A percentile compares a stretch with the other conserved stretches of the same genome.
These are phyloP conservation scores for Gasterosteus aculeatus DNA, from an alignment of 2,113 vertebrate species.

Conservation along the genomic window DNA sequence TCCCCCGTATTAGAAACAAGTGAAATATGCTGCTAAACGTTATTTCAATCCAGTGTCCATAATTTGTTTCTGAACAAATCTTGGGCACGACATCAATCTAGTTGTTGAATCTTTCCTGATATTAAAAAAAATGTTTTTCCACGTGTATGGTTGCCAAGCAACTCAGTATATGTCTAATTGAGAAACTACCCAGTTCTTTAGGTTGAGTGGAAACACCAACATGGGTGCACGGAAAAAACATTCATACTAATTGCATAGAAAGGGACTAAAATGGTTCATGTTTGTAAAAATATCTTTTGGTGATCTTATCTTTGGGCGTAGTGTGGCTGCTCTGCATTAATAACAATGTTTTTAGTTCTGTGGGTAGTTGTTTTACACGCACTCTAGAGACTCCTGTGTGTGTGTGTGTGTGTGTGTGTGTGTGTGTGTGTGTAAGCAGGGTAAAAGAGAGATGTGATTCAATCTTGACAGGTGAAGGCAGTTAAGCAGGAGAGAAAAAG, in stretches of 20 bases:
- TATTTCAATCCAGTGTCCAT: background rate
- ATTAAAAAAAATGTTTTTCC: too few species aligned
- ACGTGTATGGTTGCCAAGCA: too few species aligned
- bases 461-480: constrained; percentile 52
- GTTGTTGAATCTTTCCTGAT: background rate
- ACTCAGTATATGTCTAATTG: background rate
- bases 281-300: background rate
- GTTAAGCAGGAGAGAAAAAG: constrained; percentile 56
- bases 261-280: background rate
- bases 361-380: constrained; percentile 7
- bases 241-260: background rate
- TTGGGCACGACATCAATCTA: background rate
- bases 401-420: background rate
- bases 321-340: background rate
- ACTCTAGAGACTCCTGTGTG: background rate
- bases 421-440: background rate
- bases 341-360: constrained; percentile 28
- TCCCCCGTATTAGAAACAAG: background rate
- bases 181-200: background rate
- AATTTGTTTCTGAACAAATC: background rate
- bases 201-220: background rate
- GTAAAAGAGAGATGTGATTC: constrained; percentile 45
- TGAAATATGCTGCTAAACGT: background rate
- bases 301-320: background rate
- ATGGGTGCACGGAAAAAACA: background rate